These are phyloP conservation scores for Drosophila micromelanica DNA, from an alignment of 1,140 invertebrate genomes.

Conservation along the genomic window DNA sequence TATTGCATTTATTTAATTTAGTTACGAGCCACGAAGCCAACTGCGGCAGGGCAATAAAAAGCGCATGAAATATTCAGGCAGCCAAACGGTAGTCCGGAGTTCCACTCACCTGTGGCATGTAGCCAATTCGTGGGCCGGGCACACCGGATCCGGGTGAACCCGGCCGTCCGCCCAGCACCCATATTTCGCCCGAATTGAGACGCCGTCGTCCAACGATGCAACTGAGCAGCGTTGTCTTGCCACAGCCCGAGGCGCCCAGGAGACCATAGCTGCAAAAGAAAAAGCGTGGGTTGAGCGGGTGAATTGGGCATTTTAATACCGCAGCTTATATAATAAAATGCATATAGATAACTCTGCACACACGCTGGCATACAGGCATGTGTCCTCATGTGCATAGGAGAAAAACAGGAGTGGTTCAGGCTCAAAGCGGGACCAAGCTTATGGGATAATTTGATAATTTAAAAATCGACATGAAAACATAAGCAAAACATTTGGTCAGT, in stretches of 20 bases:
- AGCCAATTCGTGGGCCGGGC: conserved; percentile 90
- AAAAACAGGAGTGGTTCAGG: conserved; percentile 22
- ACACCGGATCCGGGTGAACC: conserved; percentile 93
- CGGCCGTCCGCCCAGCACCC: conserved; percentile 93
- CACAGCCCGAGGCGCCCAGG: conserved; percentile 93
- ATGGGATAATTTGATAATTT: neutral
- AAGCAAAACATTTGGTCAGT: too few species aligned
- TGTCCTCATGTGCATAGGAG: neutral
- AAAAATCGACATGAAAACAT: too few species aligned
- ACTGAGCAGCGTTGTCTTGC: conserved; percentile 93
- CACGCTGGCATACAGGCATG: conserved; percentile 1
- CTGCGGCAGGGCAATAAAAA: conserved; percentile 66
- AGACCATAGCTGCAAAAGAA: conserved; percentile 90
- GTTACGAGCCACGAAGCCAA: conserved; percentile 51
- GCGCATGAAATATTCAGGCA: conserved; percentile 66
- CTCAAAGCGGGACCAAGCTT: neutral
- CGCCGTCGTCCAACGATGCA: conserved; percentile 94
- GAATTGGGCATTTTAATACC: conserved; percentile 28
- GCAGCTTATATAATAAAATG: conserved; percentile 53
- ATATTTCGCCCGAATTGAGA: conserved; percentile 93
- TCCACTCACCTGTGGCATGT: conserved; percentile 87
- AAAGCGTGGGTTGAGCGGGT: neutral
- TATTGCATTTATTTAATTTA: conserved; percentile 81
- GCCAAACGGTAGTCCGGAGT: neutral
- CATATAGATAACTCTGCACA: conserved; percentile 31